Percentiles rank a stretch among this genome's conserved stretches.
Evolutionary conservation across 2,797 vertebrate genomes (phyloP).

Genomic region (Mus caroli): DNA sequence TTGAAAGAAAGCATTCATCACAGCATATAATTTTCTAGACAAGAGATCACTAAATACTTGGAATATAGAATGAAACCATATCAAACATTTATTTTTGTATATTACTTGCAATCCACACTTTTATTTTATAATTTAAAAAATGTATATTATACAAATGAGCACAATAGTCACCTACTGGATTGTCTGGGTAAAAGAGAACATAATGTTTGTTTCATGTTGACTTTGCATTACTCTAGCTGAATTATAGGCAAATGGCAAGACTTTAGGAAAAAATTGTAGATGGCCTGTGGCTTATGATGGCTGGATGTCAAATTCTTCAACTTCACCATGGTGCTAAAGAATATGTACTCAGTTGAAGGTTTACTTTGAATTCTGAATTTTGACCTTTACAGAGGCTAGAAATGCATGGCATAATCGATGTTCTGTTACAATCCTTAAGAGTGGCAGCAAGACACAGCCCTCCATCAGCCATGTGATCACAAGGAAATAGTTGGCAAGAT

Average conservation of each 20-base stretch:
- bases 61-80: conserved; percentile 8
- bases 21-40: neutral
- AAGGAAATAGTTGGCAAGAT: too few species aligned
- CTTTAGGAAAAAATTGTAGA: neutral
- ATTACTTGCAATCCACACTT: neutral
- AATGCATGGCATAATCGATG: neutral
- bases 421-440: neutral
- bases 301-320: neutral
- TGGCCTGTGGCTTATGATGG: neutral
- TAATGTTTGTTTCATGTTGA: neutral
- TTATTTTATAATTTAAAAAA: neutral
- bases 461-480: too few species aligned
- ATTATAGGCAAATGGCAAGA: neutral
- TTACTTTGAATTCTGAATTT: neutral
- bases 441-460: neutral
- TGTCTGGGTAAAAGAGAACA: neutral
- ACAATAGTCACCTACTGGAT: neutral
- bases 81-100: neutral
- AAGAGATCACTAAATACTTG: neutral
- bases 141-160: neutral
- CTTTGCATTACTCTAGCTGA: neutral
- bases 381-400: neutral
- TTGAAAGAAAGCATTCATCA: neutral
- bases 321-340: neutral
- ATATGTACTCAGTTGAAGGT: neutral